These are phyloP conservation scores for Drosophila serrata DNA, from an alignment of 1,140 invertebrate species.

Conservation along the genomic window DNA sequence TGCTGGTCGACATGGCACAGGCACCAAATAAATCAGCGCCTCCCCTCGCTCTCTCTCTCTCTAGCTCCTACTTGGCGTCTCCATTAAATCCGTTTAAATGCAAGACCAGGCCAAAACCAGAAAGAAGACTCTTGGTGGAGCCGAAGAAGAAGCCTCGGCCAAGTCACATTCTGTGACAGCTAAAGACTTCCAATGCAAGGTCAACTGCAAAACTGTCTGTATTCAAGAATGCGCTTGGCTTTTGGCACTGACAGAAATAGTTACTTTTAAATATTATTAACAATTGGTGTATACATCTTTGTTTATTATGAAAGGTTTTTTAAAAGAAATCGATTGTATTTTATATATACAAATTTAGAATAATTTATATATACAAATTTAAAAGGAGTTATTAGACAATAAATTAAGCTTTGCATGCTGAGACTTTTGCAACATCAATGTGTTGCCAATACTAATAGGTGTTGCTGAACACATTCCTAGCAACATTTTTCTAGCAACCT, in stretches of 20 bases:
- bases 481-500: neutral
- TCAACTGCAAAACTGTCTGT: conserved; percentile 33
- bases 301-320: neutral
- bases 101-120: conserved; percentile 26
- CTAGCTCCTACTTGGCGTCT: conserved; percentile 2
- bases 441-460: neutral
- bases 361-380: too few relatives aligned
- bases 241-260: conserved; percentile 3
- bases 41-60: neutral
- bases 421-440: neutral
- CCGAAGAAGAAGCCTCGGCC: conserved; percentile 21
- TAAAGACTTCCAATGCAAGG: conserved; percentile 46
- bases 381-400: neutral
- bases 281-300: neutral
- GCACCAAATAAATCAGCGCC: conserved; percentile 51
- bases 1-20: conserved; percentile 57
- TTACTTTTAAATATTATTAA: neutral
- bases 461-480: neutral
- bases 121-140: conserved; percentile 18
- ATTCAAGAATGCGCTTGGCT: conserved; percentile 35
- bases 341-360: too few relatives aligned
- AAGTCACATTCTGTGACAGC: conserved; percentile 43
- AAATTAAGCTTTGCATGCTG: neutral
- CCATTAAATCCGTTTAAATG: conserved; percentile 49
- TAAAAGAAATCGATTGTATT: too few relatives aligned